phyloP scores from a whole-genome alignment of 1,140 invertebrate genomes.

The Charaxes varanes region DNA sequence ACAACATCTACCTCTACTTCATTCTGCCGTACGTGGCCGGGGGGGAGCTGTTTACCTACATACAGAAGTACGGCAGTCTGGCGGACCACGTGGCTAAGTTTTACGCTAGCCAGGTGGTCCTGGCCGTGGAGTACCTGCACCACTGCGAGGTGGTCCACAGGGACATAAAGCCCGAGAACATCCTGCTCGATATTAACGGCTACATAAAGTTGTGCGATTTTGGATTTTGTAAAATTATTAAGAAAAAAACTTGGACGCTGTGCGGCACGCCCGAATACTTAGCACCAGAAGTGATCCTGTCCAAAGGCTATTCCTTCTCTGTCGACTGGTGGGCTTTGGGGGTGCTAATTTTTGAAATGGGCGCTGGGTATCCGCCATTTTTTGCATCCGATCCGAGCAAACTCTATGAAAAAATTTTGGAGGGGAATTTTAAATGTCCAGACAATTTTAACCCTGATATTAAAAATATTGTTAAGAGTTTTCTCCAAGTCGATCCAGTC shows the following conservation, averaged over 20 bases:
- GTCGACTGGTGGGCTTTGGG: no score
- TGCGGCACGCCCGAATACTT: no score
- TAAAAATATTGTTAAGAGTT: constrained; percentile 88
- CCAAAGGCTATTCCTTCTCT: no score
- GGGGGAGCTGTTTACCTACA: constrained; percentile 88
- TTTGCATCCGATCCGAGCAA: no score
- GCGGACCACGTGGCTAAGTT: constrained; percentile 89
- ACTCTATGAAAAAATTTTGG: no score
- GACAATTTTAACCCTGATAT: constrained; percentile 81
- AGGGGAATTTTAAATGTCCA: constrained; percentile 82
- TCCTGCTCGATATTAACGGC: constrained; percentile 90
- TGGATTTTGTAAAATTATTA: constrained; percentile 93
- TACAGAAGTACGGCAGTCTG: constrained; percentile 83
- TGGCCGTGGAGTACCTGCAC: constrained; percentile 96
- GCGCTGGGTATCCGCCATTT: no score
- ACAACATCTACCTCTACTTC: constrained; percentile 89
- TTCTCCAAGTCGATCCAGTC: constrained; percentile 90
- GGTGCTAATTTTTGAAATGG: no score
- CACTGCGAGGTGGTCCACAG: constrained; percentile 92
- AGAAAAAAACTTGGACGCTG: no score
- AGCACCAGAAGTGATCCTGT: no score
- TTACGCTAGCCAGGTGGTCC: constrained; percentile 94
- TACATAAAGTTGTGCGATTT: constrained; percentile 93
- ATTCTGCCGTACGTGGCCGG: constrained; percentile 87
- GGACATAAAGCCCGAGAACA: constrained; percentile 97